Evolutionary conservation across 2,797 vertebrate genomes (phyloP).

Genomic region (Eospalax fontanierii): DNA sequence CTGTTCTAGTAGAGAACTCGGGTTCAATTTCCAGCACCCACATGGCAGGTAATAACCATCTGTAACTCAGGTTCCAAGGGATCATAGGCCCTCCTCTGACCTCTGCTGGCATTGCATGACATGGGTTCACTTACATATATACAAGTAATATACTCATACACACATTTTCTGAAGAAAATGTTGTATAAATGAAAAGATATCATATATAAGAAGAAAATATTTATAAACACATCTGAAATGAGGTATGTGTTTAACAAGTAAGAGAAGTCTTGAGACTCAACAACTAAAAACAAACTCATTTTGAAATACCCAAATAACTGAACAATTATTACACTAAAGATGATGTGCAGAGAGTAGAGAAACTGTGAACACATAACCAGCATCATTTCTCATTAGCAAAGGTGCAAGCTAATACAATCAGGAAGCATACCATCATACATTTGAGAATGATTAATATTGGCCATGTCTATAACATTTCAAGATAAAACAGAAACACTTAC

Average conservation of each 20-base stretch:
- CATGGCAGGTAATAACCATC: too few relatives aligned
- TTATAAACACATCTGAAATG: neutral
- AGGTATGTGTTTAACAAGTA: neutral
- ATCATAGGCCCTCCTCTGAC: too few relatives aligned
- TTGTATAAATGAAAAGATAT: neutral
- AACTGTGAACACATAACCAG: neutral
- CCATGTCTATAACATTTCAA: too few relatives aligned
- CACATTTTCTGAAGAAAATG: neutral
- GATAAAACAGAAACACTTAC: too few relatives aligned
- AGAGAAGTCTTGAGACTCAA: neutral
- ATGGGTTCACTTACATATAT: too few relatives aligned
- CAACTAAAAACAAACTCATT: neutral
- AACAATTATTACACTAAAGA: neutral
- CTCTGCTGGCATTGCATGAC: too few relatives aligned
- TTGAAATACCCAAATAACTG: neutral
- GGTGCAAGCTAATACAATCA: neutral
- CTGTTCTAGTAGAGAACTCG: too few relatives aligned
- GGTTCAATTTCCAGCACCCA: too few relatives aligned
- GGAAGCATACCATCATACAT: neutral
- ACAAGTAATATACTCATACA: too few relatives aligned
- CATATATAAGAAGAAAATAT: neutral
- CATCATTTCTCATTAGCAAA: neutral
- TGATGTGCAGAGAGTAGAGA: neutral
- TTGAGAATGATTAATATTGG: neutral
- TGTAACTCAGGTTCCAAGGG: too few relatives aligned